These are phyloP conservation scores for Adrianichthys oophorus DNA, from an alignment of 2,797 vertebrate genomes.

Conservation along the genomic window DNA sequence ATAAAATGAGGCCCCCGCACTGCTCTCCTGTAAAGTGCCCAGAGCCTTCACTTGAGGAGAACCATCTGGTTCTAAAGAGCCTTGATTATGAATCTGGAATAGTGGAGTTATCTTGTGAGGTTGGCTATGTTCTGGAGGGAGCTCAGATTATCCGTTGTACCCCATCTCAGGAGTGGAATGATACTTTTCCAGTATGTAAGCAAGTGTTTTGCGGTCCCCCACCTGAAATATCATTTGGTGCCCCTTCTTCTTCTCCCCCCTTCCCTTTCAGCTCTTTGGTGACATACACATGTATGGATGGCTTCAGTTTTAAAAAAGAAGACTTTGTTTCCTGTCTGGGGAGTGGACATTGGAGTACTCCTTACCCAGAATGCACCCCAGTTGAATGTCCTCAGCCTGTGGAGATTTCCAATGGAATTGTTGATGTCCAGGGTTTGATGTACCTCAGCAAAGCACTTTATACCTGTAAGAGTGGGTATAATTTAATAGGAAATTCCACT, in stretches of 20 bases:
- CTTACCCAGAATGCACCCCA: constrained; percentile 89
- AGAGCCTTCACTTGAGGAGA: constrained; percentile 89
- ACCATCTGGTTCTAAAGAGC: constrained; percentile 87
- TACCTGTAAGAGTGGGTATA: constrained; percentile 90
- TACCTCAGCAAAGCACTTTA: constrained; percentile 95
- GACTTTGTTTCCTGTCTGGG: constrained; percentile 81
- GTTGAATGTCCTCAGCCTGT: constrained; percentile 94
- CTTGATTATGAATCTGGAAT: constrained; percentile 81
- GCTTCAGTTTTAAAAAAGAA: constrained; percentile 85
- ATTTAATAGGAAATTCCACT: constrained; percentile 87
- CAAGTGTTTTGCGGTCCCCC: constrained; percentile 83
- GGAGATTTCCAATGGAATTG: constrained; percentile 89
- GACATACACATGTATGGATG: constrained; percentile 88
- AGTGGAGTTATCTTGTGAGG: constrained; percentile 88
- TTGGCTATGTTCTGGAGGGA: constrained; percentile 87
- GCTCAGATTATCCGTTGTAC: constrained; percentile 86
- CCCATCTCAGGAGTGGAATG: constrained; percentile 89
- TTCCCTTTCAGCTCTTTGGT: constrained; percentile 83
- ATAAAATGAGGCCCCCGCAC: constrained; percentile 78
- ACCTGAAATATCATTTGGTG: constrained; percentile 88
- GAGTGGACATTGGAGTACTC: constrained; percentile 86
- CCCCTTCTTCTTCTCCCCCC: constrained; percentile 68
- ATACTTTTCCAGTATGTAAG: constrained; percentile 91
- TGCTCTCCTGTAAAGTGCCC: constrained; percentile 91
- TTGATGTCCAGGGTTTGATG: constrained; percentile 95